Base-by-base conservation (phyloP, 2,888 invertebrate species). In the Lydus trimaculatus region DNA sequence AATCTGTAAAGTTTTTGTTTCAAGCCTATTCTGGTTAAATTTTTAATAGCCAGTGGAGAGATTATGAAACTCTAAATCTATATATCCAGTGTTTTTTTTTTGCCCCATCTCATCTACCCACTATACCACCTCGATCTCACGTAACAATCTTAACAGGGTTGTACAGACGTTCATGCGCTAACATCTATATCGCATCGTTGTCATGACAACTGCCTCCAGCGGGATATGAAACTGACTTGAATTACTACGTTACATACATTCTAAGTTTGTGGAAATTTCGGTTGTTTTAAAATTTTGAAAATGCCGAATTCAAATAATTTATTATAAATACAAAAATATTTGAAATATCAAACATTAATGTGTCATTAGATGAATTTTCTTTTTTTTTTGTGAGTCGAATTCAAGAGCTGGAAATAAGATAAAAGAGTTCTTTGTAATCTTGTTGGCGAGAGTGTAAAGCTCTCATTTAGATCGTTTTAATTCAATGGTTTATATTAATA, bases 161-260 rank as follows among this genome's bases (percentile, higher is more conserved):
- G 63, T 52, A 31, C 3, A 23, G 2, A 20, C 63, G 65, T 58
- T 60, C 69, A 69, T 65, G 69, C 72, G 71, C 69, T 13, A 25
- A 20, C 25, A 25, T 52, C 33, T 65, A 33, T 59, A 68, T 66
- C 64, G 62, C 58, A 60, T 63, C 39, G 74, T 76, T 58, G 70
- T 64, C 70, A 75, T 72, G 70, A 73, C 69, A 70, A 76, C 76
- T 66, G 71, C 71, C 67, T 66, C 66, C 65, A 70, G 73, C 69
- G 72, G 69, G 73, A 74, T 74, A 69, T 69, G 70, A 70, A 72
- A 71, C 74, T 72, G 70, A 73, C 70, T 72, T 68, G 69, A 70
- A 73, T 67, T 63, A 33, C 31, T 25, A n/a, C 39, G 39, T 39
- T 39, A 23, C 48, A 33, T 43, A 58, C 20, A 58, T 58, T 0